Percentiles rank a stretch among this genome's conserved stretches.
Evolutionary conservation across 2,113 vertebrate species (phyloP).

Genomic region (Nerophis lumbriciformis): DNA sequence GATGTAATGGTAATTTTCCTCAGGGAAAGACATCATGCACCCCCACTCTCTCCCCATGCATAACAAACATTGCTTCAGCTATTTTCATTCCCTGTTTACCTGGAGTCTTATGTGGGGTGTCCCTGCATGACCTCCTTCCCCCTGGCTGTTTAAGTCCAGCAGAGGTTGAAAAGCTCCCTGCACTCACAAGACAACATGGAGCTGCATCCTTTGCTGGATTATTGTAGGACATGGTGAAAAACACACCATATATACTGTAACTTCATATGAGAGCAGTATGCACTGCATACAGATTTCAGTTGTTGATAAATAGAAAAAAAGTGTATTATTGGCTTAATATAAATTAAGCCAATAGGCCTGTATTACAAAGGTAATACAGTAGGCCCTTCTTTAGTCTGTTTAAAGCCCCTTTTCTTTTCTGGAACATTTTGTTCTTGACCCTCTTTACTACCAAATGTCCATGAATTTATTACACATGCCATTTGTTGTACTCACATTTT

Average conservation of each 20-base stretch:
- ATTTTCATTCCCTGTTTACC: conserved; percentile 30
- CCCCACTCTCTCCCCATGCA: neutral
- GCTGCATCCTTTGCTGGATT: conserved; percentile 8
- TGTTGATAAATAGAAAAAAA: too few species aligned
- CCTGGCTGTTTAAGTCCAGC: conserved; percentile 10
- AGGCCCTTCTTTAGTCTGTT: too few species aligned
- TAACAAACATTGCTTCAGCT: conserved; percentile 14
- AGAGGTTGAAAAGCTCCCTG: conserved; percentile 3
- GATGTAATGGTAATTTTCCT: conserved; percentile 47
- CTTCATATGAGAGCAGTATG: neutral
- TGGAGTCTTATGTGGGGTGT: conserved; percentile 33
- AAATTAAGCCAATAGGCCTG: too few species aligned
- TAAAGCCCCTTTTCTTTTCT: too few species aligned
- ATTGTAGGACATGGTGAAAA: neutral
- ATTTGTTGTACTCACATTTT: too few species aligned
- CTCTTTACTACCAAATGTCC: too few species aligned
- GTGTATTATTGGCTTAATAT: too few species aligned
- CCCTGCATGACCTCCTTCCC: conserved; percentile 19
- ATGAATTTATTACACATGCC: too few species aligned
- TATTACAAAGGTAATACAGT: too few species aligned
- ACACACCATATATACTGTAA: neutral
- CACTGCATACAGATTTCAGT: too few species aligned
- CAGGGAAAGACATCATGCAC: conserved; percentile 17
- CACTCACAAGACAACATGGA: neutral
- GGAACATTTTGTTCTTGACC: too few species aligned